Base-by-base conservation (phyloP, 2,797 vertebrate species). In the Ambastaia sidthimunki region DNA sequence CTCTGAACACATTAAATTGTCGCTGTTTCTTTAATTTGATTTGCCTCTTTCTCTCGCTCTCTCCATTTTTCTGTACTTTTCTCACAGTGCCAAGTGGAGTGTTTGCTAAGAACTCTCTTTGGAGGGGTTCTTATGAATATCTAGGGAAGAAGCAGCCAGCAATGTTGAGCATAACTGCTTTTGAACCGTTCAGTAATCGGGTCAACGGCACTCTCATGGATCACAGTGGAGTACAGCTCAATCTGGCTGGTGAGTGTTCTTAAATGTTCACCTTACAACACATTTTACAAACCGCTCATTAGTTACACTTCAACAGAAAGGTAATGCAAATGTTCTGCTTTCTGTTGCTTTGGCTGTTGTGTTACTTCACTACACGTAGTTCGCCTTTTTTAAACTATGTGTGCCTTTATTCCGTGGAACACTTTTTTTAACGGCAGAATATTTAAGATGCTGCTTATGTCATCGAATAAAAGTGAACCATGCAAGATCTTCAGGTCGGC, bases 121-220 rank as follows among this genome's bases (percentile, higher is more conserved):
- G 97, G 98, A 96, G 97, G 88, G 98, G 97, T 65, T 98, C 97
- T 48, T 99, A 99, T 0, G 98, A 99, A 86, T 99, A 99, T 91
- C 87, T 98, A 86, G 98, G 97, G 47, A 98, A 97, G 88, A 99
- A 98, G 93, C 98, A 99, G 91, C 96, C 97, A 0, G 96, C 97
- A 15, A 97, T 98, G 96, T 93, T 99, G 47, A 97, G 95, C 80
- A 96, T 99, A 89, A 98, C 95, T 47, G 93, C 94, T 87, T 99
- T 98, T 23, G 96, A 98, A 75, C 90, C 91, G 0, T 85, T 90
- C 82, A 96, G 91, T 89, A 93, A 96, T 87, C 94, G 95, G 66
- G 96, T 99, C 84, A 99, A 98, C 0, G 97, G 96, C 86, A 98
- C 98, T n/a, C 89, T 99, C 80, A 95, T 97, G 12, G 97, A 99